phyloP scores from a whole-genome alignment of 2,113 vertebrate genomes.

The Hyla sarda region DNA sequence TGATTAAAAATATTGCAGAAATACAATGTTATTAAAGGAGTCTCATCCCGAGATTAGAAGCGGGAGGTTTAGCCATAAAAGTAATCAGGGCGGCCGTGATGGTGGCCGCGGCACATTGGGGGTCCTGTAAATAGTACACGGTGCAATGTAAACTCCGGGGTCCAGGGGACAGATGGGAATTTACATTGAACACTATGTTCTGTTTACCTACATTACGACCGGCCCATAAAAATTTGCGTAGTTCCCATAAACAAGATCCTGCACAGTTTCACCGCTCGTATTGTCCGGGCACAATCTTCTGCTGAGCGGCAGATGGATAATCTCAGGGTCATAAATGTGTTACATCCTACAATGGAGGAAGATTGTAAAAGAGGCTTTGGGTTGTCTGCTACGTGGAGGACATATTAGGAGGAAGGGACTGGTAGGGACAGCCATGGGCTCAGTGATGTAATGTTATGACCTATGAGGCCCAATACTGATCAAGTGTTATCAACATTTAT shows the following conservation, averaged over 20 bases:
- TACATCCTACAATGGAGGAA: not conserved
- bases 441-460: too few relatives aligned
- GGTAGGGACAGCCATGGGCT: not conserved
- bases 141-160: not conserved
- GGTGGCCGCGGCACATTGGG: not conserved
- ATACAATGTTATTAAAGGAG: slow-evolving; percentile 34
- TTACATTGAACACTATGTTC: not conserved
- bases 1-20: slow-evolving; percentile 45
- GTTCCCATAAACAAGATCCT: slow-evolving; percentile 12
- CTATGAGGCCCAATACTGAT: too few relatives aligned
- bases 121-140: not conserved
- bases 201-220: not conserved
- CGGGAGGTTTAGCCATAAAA: slow-evolving; percentile 28
- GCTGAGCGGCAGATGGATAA: not conserved
- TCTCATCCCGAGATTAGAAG: slow-evolving; percentile 22
- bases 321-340: slow-evolving; percentile 16
- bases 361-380: not conserved
- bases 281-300: not conserved
- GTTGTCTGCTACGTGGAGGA: not conserved
- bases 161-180: not conserved
- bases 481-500: not conserved
- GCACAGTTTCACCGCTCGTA: not conserved
- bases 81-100: not conserved
- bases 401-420: too few relatives aligned
- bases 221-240: not conserved